Evolutionary conservation across 2,113 vertebrate species (phyloP), one percentile per base, ranked within the genome.

Genomic region (Pterocles burchelli): DNA sequence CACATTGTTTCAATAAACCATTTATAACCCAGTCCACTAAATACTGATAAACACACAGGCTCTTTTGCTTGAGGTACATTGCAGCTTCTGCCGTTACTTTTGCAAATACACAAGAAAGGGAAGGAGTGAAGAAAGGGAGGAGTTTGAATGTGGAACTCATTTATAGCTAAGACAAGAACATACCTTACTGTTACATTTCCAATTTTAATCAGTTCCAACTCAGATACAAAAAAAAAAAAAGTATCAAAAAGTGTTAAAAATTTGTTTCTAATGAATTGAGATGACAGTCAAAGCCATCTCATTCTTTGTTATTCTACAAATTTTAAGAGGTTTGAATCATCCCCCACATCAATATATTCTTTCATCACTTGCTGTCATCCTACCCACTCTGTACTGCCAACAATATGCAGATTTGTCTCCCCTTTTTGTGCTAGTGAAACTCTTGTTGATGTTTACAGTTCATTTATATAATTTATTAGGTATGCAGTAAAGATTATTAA

Each of bases 281-380:
- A 77, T 95, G 88, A 65, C 90, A 90, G 41, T 87, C 71, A 90
- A 90, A 92, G 8, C 49, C 29, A 33, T 46, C 43, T 65, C 36
- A 68, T 90, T 93, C 85, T 95, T 61, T 89, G 72, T 71, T 91
- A 29, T 71, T 87, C 67, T 68, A 68, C 76, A 84, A 52, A 90
- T 88, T 86, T 81, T 46, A 81, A 67, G 57, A 86, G n/a, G 26
- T 29, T 76, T 68, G 80, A 92, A 93, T 92, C 80, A 85, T 90
- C 62, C 62, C 80, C 84, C 74, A 87, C 84, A 58, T n/a, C 1
- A 4, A 57, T 89, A 67, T 9, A 61, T 67, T 94, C 70, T 89
- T 94, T 95, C 80, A 89, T 83, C 83, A 82, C 59, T 91, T 4
- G 4, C 79, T 96, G 88, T 96, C 88, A 87, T 87, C n/a, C 90